Evolutionary conservation across 2,113 vertebrate species (phyloP).

Genomic region (Microtus ochrogaster): DNA sequence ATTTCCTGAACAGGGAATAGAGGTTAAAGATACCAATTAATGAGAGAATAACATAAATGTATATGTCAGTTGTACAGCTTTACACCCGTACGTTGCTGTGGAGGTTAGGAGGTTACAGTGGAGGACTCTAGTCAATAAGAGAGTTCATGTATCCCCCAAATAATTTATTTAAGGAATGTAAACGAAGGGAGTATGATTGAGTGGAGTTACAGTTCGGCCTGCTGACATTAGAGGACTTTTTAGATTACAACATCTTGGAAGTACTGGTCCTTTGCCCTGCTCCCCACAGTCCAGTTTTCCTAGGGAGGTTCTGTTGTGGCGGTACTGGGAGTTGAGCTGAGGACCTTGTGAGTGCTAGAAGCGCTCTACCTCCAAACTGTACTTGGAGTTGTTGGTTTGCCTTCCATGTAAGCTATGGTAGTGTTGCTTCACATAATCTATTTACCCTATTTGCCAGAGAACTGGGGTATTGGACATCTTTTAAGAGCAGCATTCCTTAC

Average conservation of each 20-base stretch:
- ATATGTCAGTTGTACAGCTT: background rate
- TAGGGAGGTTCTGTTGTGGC: background rate
- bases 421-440: background rate
- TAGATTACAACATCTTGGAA: background rate
- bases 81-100: background rate
- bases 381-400: background rate
- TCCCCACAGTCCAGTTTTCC: background rate
- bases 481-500: background rate
- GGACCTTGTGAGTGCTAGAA: background rate
- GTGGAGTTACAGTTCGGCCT: background rate
- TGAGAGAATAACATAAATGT: background rate
- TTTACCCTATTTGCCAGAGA: background rate
- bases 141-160: background rate
- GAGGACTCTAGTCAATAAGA: background rate
- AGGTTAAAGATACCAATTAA: background rate
- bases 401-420: background rate
- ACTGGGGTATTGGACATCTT: background rate
- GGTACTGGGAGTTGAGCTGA: background rate
- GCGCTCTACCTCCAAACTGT: background rate
- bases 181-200: background rate
- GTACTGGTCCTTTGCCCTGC: background rate
- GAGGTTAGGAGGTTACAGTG: background rate
- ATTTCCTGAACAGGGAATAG: background rate
- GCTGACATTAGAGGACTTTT: background rate
- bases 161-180: background rate